These are phyloP conservation scores for Falco peregrinus DNA, from an alignment of 2,797 vertebrate species.

Conservation along the genomic window DNA sequence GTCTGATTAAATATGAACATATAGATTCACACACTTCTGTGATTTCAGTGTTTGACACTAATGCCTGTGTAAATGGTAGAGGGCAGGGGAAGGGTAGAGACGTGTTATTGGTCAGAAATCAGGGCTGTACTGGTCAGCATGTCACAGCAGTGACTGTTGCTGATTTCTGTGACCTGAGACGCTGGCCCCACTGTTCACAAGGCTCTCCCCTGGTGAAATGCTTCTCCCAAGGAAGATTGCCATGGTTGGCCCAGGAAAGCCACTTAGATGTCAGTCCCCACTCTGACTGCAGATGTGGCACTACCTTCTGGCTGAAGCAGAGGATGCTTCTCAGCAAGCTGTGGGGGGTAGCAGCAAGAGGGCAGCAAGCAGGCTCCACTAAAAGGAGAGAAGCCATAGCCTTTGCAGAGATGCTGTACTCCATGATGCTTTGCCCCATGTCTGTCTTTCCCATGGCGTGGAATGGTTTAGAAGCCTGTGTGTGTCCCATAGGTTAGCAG, in stretches of 20 bases:
- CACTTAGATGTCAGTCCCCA: not conserved
- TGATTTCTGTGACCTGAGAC: not conserved
- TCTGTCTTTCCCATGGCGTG: not conserved
- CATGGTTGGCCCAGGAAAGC: not conserved
- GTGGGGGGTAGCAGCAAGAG: not conserved
- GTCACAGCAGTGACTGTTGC: no score
- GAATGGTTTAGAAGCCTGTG: no score
- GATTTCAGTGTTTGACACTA: no score
- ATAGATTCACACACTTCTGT: no score
- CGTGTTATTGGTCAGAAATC: no score
- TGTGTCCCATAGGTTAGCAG: no score
- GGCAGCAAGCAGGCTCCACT: rapidly evolving
- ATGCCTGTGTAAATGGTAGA: no score
- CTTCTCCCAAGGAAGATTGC: not conserved
- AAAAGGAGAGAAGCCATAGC: not conserved
- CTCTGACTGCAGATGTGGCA: not conserved
- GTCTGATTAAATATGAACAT: no score
- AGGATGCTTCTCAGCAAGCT: not conserved
- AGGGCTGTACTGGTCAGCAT: no score
- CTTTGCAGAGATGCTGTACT: not conserved
- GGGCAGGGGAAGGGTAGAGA: no score
- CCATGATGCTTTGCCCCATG: not conserved
- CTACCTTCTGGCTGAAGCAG: not conserved
- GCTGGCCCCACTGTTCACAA: not conserved
- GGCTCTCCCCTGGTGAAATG: not conserved